Base-by-base conservation (phyloP, 2,113 vertebrate genomes). In the Mormyrus lacerda region DNA sequence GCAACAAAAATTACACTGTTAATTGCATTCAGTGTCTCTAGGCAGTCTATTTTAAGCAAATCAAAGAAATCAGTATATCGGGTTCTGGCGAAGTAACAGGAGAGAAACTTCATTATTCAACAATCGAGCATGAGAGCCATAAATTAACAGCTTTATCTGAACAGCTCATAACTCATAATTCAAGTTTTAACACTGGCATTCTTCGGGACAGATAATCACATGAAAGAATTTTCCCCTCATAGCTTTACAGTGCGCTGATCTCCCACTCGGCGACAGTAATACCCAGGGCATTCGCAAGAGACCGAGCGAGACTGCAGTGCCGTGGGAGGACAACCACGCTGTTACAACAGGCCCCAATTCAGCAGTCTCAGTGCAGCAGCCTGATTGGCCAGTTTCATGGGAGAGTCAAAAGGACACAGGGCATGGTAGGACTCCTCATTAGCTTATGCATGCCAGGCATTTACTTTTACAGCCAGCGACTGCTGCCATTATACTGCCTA, bases 31-130 rank as follows among this genome's bases (percentile, higher is more conserved):
- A 85, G 31, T 69, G 79, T 83, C 87, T 85, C 47, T 35, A 85
- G 90, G 87, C 90, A 87, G 61, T 47, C 90, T 89, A 90, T 89
- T 89, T 89, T 53, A 89, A 73, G 48, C 45, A 42, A 55, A 90
- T 90, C 58, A 89, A 89, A 87, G 84, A 76, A 79, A 89, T 89
- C 82, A 89, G 85, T 24, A 55, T 87, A 87, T 48, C 79, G 65
- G 65, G 50, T 39, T 87, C 48, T 69, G 58, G 88, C 48, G 27
- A 42, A 48, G 27, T 61, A 86, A 55, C 27, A 51, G 24, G 42
- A 51, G 55, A 76, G 58, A 55, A 55, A 53, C 65, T 82, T 79
- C 87, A 84, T 53, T 89, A 55, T 89, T 88, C 47, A 88, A 85
- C 45, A 86, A n/a, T 55, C 10, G 73, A 85, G 89, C 76, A 27